phyloP scores from a whole-genome alignment of 2,888 invertebrate species.

The Mycogona germanica region DNA sequence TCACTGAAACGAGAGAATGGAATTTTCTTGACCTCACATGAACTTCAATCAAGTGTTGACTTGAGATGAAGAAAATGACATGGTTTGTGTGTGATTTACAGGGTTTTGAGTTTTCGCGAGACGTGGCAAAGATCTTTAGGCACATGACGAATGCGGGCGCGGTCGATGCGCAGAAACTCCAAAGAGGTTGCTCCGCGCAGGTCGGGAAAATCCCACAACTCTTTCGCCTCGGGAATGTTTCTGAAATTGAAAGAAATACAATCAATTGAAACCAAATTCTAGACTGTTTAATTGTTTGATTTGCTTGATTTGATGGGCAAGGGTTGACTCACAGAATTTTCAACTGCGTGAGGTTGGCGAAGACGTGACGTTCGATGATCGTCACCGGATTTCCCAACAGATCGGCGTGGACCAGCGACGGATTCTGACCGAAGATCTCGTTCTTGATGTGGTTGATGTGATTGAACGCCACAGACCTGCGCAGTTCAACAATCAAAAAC shows the following conservation, averaged over 20 bases:
- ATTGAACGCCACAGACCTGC: conserved; percentile 71
- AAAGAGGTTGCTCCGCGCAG: conserved; percentile 65
- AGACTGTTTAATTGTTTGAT: conserved; percentile 7
- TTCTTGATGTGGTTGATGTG: conserved; percentile 60
- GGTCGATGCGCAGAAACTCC: conserved; percentile 67
- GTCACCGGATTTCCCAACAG: conserved; percentile 70
- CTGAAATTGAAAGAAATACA: too few species aligned
- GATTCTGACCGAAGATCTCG: conserved; percentile 52
- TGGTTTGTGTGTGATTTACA: conserved; percentile 50
- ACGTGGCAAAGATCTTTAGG: conserved; percentile 61
- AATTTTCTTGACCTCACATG: too few species aligned
- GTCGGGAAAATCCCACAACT: conserved; percentile 65
- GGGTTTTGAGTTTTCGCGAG: conserved; percentile 63
- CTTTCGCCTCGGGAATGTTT: conserved; percentile 71
- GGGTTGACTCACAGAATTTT: conserved; percentile 67
- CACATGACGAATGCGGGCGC: conserved; percentile 58
- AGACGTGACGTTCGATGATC: conserved; percentile 54
- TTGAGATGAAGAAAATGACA: neutral
- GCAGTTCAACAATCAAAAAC: neutral
- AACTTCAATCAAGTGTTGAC: neutral
- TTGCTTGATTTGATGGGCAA: too few species aligned
- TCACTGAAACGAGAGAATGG: conserved; percentile 18
- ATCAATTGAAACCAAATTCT: neutral
- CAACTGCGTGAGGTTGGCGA: conserved; percentile 60
- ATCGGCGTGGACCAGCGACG: conserved; percentile 59